Evolutionary conservation across 2,888 invertebrate genomes (phyloP).

Genomic region (Cryptocephalus primarius): DNA sequence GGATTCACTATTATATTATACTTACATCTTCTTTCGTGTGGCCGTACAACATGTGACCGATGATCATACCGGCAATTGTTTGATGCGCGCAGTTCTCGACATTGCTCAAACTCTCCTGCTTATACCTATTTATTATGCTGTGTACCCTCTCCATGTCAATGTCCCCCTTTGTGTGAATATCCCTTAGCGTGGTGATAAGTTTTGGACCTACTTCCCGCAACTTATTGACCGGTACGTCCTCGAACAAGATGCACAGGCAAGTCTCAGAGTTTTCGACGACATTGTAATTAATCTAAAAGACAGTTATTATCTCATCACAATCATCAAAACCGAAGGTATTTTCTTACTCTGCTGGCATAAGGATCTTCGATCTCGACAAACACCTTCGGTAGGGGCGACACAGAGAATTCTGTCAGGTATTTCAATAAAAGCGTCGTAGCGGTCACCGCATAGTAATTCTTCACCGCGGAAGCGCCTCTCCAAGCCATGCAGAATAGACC

Average conservation of each 20-base stretch:
- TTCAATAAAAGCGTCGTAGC: conserved; percentile 61
- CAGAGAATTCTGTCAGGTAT: conserved; percentile 78
- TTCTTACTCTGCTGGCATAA: conserved; percentile 61
- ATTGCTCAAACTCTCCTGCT: conserved; percentile 55
- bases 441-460: conserved; percentile 47
- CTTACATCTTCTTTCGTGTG: conserved; percentile 60
- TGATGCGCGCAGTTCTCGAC: conserved; percentile 71
- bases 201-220: conserved; percentile 49
- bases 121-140: conserved; percentile 60
- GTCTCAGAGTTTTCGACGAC: conserved; percentile 63
- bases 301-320: background rate
- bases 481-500: conserved; percentile 70
- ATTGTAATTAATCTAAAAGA: conserved; percentile 51
- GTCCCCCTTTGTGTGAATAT: conserved; percentile 38
- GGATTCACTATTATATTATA: conserved; percentile 10
- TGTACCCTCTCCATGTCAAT: conserved; percentile 68
- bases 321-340: conserved; percentile 1
- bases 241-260: conserved; percentile 57
- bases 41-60: conserved; percentile 78
- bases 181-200: conserved; percentile 40
- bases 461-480: conserved; percentile 62
- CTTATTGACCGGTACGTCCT: conserved; percentile 64
- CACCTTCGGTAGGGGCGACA: conserved; percentile 71
- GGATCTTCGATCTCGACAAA: conserved; percentile 78
- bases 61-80: conserved; percentile 62